Evolutionary conservation across 2,797 vertebrate species (phyloP).

Genomic region (Aotus griseimembra): DNA sequence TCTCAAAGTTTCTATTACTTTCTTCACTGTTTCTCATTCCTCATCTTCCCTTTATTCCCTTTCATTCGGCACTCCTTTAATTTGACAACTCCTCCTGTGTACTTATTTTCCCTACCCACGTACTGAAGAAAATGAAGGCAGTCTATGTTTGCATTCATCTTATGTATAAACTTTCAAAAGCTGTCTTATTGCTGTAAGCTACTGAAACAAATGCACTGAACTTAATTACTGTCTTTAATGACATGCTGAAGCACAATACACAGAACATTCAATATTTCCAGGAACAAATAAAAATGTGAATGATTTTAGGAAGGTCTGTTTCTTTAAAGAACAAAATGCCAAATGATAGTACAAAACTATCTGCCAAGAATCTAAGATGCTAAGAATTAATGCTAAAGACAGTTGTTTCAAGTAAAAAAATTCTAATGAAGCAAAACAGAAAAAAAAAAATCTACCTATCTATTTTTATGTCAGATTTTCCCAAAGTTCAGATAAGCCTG

Average conservation of each 20-base stretch:
- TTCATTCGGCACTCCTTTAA: not conserved
- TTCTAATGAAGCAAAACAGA: not conserved
- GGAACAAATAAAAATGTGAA: not conserved
- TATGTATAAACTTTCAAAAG: not conserved
- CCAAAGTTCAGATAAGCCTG: not conserved
- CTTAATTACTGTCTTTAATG: not conserved
- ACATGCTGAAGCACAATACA: not conserved
- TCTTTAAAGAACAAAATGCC: not conserved
- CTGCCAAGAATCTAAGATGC: conserved; percentile 7
- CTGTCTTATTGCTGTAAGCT: not conserved
- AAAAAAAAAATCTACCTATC: conserved; percentile 32
- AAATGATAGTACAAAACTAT: not conserved
- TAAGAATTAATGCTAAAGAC: not conserved
- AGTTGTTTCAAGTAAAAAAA: not conserved
- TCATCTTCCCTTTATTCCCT: not conserved
- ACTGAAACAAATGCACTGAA: not conserved
- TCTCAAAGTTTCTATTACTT: conserved; percentile 8
- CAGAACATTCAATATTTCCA: not conserved
- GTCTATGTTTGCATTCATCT: not conserved
- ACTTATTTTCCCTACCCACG: not conserved
- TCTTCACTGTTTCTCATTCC: not conserved
- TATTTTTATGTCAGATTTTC: not conserved
- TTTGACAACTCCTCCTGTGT: not conserved
- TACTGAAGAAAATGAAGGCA: conserved; percentile 16
- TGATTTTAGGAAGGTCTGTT: conserved; percentile 4